A percentile compares a stretch with the other conserved stretches of the same genome.
Conservation (phyloP, 2,113 vertebrate species). For the Lontra canadensis region DNA sequence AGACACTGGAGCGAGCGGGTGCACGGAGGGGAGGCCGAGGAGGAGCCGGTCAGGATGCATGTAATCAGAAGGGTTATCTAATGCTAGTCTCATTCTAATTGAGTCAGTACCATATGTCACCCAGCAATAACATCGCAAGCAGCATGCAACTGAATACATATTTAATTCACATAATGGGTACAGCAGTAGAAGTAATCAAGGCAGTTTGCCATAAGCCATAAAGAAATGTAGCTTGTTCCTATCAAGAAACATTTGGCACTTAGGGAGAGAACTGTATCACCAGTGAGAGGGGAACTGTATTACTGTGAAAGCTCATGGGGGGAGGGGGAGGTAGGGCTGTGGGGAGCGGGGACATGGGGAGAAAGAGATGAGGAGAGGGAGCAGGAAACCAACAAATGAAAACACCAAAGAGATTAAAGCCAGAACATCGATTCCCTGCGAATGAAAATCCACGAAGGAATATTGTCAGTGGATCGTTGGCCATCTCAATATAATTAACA, state of each 20-base stretch:
- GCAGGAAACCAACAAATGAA: neutral
- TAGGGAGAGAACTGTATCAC: slow-evolving; percentile 76
- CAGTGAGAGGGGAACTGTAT: slow-evolving; percentile 31
- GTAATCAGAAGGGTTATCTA: slow-evolving; percentile 90
- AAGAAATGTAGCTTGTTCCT: slow-evolving; percentile 86
- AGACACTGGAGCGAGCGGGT: neutral
- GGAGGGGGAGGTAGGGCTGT: neutral
- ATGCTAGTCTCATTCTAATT: slow-evolving; percentile 90
- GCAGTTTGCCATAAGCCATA: slow-evolving; percentile 91
- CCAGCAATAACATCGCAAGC: slow-evolving; percentile 89
- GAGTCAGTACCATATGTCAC: slow-evolving; percentile 90
- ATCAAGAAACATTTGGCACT: slow-evolving; percentile 83
- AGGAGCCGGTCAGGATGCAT: slow-evolving; percentile 82
- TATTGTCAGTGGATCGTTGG: slow-evolving; percentile 81
- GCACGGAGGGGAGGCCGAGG: slow-evolving; percentile 75
- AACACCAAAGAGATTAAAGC: slow-evolving; percentile 11
- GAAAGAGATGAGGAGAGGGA: neutral
- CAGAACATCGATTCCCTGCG: rapidly evolving
- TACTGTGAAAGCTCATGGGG: neutral
- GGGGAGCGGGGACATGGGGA: neutral
- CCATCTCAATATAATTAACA: slow-evolving; percentile 85
- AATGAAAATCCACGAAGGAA: slow-evolving; percentile 78
- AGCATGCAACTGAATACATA: slow-evolving; percentile 91
- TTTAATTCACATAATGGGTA: slow-evolving; percentile 92
- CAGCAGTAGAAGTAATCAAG: slow-evolving; percentile 91